phyloP scores from a whole-genome alignment of 1,140 invertebrate genomes.

The Sinonovacula constricta region DNA sequence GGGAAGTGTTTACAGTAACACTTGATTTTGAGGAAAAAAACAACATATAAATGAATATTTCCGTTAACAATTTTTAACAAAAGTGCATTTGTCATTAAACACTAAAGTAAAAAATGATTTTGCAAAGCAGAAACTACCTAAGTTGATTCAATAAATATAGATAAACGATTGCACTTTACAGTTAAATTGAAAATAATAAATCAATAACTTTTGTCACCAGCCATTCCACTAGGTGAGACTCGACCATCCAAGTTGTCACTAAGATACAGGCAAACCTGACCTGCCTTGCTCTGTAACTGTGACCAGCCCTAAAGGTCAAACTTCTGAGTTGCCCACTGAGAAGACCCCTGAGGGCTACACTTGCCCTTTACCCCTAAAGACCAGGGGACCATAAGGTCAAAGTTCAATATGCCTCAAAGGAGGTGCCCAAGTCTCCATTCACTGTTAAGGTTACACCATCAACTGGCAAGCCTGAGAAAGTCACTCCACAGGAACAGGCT shows the following conservation, averaged over 20 bases:
- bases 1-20: too few species aligned
- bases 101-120: too few species aligned
- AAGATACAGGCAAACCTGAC: conserved; percentile 83
- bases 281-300: conserved; percentile 83
- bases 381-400: conserved; percentile 81
- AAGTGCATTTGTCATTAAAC: too few species aligned
- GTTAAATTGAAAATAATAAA: too few species aligned
- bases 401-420: conserved; percentile 68
- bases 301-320: conserved; percentile 74
- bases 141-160: too few species aligned
- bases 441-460: conserved; percentile 81
- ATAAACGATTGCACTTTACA: too few species aligned
- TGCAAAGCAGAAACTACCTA: too few species aligned
- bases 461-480: conserved; percentile 1
- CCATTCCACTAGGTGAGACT: conserved; percentile 77
- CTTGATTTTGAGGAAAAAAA: too few species aligned
- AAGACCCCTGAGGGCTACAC: conserved; percentile 86
- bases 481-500: conserved; percentile 22
- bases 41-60: too few species aligned
- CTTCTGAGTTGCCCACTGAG: conserved; percentile 81
- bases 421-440: conserved; percentile 74
- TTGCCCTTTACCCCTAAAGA: conserved; percentile 90
- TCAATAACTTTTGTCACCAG: too few species aligned
- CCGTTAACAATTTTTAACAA: too few species aligned
- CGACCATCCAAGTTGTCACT: conserved; percentile 91